Conservation (phyloP, 1,140 invertebrate species). For the Euura saliciscinereae region DNA sequence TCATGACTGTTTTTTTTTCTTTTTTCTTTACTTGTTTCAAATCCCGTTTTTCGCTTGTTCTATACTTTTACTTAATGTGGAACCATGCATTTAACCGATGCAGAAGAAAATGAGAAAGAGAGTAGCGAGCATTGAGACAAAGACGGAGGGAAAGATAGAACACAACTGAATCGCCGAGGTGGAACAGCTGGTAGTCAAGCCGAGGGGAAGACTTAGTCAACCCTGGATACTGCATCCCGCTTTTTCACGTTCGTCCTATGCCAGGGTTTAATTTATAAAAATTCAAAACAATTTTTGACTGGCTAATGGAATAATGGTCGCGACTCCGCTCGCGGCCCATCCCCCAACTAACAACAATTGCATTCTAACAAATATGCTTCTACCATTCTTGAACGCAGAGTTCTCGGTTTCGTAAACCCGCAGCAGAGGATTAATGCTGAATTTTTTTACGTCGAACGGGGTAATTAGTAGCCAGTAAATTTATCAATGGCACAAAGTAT, state of each 20-base stretch:
- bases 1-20: no score
- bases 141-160: background rate
- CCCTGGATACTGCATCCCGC: background rate
- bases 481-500: no score
- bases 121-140: no score
- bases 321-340: background rate
- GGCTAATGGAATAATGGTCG: background rate
- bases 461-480: no score
- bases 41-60: no score
- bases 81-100: background rate
- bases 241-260: background rate
- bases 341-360: background rate
- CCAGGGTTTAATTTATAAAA: background rate
- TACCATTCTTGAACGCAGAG: background rate
- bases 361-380: background rate
- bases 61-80: background rate
- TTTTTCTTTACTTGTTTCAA: no score
- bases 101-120: background rate
- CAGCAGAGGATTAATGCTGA: no score
- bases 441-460: no score
- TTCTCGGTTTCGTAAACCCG: no score
- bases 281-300: background rate
- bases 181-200: conserved; percentile 6
- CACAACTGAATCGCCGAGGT: background rate
- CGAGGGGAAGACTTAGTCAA: conserved; percentile 3